These are phyloP conservation scores for Eulimnadia texana DNA, from an alignment of 1,140 invertebrate species.

Conservation along the genomic window DNA sequence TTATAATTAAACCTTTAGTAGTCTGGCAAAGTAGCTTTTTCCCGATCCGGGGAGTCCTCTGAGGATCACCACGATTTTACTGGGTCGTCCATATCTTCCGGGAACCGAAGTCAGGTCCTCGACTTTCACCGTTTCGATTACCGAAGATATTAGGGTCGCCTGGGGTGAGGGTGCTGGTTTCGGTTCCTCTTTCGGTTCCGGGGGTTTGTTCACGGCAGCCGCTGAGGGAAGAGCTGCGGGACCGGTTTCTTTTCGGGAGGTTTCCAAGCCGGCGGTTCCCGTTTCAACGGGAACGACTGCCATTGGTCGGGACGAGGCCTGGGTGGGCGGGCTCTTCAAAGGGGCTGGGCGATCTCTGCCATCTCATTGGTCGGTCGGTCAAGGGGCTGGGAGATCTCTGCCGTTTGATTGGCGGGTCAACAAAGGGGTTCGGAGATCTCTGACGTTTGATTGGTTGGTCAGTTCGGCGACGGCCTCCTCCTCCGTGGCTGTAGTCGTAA, in stretches of 20 bases:
- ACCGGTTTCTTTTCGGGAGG: neutral
- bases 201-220: neutral
- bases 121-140: conserved; percentile 38
- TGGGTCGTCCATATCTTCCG: conserved; percentile 54
- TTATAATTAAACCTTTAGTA: conserved; percentile 56
- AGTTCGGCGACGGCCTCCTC: no score
- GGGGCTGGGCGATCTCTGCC: no score
- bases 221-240: neutral
- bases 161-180: neutral
- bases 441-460: no score
- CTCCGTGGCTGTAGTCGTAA: neutral
- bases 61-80: conserved; percentile 73
- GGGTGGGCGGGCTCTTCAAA: no score
- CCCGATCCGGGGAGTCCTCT: conserved; percentile 79
- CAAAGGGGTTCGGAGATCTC: no score
- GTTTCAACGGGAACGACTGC: neutral
- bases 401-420: no score
- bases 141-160: neutral
- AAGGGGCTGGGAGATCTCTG: no score
- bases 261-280: neutral
- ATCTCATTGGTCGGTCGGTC: no score
- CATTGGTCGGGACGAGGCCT: no score
- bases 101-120: conserved; percentile 66
- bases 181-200: neutral
- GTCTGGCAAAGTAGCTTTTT: conserved; percentile 71